Conservation (phyloP, 1,140 invertebrate species). For the Anastrepha ludens region DNA sequence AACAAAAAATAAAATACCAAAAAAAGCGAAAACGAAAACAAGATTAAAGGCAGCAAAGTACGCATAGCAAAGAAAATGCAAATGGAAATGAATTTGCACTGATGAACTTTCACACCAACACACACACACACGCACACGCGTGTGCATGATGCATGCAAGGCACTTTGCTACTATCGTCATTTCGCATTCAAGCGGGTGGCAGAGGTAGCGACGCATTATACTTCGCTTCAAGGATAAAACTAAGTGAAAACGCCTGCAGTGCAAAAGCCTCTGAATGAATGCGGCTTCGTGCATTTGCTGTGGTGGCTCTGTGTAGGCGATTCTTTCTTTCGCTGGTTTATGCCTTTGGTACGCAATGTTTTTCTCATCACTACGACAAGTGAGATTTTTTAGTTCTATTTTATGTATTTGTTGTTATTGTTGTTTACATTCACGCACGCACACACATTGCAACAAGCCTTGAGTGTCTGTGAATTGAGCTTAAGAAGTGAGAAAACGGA, state of each 20-base stretch:
- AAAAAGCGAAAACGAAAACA: background rate
- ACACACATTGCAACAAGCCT: slow-evolving; percentile 15
- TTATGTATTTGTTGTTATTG: background rate
- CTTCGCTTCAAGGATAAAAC: slow-evolving; percentile 16
- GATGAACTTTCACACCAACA: background rate
- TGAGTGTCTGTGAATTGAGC: background rate
- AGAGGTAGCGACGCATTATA: background rate
- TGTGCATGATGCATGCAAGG: background rate
- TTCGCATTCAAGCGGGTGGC: background rate
- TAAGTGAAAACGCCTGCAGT: slow-evolving; percentile 7
- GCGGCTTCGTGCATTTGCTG: background rate
- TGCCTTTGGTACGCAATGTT: background rate
- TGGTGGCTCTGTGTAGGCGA: background rate
- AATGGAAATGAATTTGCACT: slow-evolving; percentile 38
- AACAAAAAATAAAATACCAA: background rate
- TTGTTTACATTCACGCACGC: background rate
- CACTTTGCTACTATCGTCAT: background rate
- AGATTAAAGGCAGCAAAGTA: background rate
- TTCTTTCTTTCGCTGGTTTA: slow-evolving; percentile 42
- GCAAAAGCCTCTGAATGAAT: background rate
- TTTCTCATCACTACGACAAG: background rate
- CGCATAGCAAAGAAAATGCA: slow-evolving; percentile 24
- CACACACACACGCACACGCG: background rate
- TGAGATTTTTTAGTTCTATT: background rate
- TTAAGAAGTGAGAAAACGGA: background rate